A percentile compares a stretch with the other conserved stretches of the same genome.
phyloP scores from a whole-genome alignment of 2,888 invertebrate species.

The Troides aeacus region DNA sequence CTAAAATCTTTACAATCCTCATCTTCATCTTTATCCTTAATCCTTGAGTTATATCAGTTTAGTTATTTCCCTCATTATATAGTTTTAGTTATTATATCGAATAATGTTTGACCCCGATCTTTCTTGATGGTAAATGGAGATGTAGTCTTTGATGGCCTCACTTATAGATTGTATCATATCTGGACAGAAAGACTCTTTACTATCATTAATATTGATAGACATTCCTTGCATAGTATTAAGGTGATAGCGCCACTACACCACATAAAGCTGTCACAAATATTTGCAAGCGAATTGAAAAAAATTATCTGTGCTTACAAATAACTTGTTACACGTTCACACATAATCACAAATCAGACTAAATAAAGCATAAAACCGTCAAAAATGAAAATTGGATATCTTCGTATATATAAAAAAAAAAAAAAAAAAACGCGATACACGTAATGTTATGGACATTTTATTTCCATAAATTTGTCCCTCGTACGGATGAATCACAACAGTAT shows the following conservation, averaged over 20 bases:
- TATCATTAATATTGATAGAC: background rate
- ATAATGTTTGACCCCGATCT: no score
- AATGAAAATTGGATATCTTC: slow-evolving; percentile 6
- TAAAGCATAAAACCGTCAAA: slow-evolving; percentile 1
- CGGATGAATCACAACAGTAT: background rate
- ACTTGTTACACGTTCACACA: slow-evolving; percentile 1
- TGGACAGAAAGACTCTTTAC: background rate
- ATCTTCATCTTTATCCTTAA: no score
- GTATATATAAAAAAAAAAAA: background rate
- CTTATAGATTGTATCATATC: no score
- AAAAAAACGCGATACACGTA: background rate
- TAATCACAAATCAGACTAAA: slow-evolving; percentile 6
- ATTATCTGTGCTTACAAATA: background rate
- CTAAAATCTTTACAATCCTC: no score
- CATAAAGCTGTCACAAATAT: background rate
- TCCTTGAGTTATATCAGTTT: no score
- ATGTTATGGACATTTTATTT: slow-evolving; percentile 14
- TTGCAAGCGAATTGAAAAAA: background rate
- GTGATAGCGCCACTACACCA: background rate
- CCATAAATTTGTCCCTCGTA: slow-evolving; percentile 6
- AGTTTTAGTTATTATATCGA: no score
- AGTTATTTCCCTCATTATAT: no score
- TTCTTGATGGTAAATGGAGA: no score
- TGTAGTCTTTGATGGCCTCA: no score
- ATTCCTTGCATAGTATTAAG: background rate